These are phyloP conservation scores for Tiaroga cobitis DNA, from an alignment of 2,797 vertebrate genomes.

Conservation along the genomic window DNA sequence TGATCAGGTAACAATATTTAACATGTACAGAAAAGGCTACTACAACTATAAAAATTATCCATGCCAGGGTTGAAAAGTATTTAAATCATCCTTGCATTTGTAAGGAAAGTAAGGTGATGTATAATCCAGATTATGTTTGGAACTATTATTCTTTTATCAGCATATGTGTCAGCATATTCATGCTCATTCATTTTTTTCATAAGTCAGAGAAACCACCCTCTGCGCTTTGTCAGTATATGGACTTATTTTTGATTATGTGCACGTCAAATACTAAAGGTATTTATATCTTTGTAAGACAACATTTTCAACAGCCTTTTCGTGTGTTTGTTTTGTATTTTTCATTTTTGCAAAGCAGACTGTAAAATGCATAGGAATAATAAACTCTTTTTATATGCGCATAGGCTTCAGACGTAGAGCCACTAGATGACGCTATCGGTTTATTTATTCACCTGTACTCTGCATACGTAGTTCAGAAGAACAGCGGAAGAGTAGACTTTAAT, in stretches of 20 bases:
- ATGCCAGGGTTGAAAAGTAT: background rate
- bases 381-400: constrained; percentile 17
- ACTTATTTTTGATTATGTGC: constrained; percentile 33
- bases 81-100: background rate
- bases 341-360: constrained; percentile 66
- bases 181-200: background rate
- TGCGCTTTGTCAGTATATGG: background rate
- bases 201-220: background rate
- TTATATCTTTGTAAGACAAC: constrained; percentile 58
- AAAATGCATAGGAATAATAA: constrained; percentile 71
- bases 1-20: constrained; percentile 14
- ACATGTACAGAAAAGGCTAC: constrained; percentile 3
- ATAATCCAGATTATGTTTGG: background rate
- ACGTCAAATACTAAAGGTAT: background rate
- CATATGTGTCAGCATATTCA: background rate
- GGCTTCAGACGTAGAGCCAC: background rate
- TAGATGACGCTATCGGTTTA: background rate
- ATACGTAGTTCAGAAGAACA: background rate
- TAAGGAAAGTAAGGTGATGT: background rate
- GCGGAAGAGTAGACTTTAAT: background rate
- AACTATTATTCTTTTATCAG: background rate
- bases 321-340: constrained; percentile 43
- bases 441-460: background rate
- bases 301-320: constrained; percentile 68
- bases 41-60: background rate